Evolutionary conservation across 1,140 invertebrate species (phyloP), one percentile per base, ranked within the genome.

Genomic region (Trypoxylus dichotomus): DNA sequence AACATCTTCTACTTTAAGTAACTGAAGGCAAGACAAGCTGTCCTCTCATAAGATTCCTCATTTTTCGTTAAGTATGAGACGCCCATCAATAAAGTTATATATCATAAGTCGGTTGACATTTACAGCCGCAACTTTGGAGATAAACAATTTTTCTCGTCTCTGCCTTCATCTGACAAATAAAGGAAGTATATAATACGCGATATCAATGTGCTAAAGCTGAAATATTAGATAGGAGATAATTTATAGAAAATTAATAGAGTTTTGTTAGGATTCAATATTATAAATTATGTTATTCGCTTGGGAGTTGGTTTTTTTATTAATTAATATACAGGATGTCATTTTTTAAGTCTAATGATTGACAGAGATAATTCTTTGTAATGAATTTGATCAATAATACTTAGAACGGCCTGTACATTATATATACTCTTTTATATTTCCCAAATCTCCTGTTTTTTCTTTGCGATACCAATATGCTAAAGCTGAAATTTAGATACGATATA

Each of bases 21-120:
- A 21, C 15, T n/a, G 21, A 58, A 21, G 7, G 15, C 47, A 13
- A 58, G 47, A 58, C 47, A 58, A 58, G 47, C 21, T 58, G 47
- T n/a, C 47, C 15, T 58, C 21, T 58, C 6, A 1, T 58, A 58
- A 21, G 47, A 19, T 19, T 21, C 47, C 15, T 73, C 71, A 73
- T 73, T 32, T 73, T 63, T 63, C 60, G 19, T 63, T 63, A 27
- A 58, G 19, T 25, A 73, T n/a, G 27, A 73, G 15, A 41, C 29
- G 37, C 71, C 71, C 71, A 73, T 73, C 71, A 73, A 73, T 73
- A 73, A 73, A 73, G 71, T 73, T 73, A 73, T 73, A 73, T 73
- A 73, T 73, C 71, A 73, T 73, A 73, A 73, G 27, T 29, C 13
- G 25, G 19, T 19, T 73, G 71, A 73, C 71, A 27, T 73, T 73